Conservation (phyloP, 2,888 invertebrate species). For the Mythimna lalbum region DNA sequence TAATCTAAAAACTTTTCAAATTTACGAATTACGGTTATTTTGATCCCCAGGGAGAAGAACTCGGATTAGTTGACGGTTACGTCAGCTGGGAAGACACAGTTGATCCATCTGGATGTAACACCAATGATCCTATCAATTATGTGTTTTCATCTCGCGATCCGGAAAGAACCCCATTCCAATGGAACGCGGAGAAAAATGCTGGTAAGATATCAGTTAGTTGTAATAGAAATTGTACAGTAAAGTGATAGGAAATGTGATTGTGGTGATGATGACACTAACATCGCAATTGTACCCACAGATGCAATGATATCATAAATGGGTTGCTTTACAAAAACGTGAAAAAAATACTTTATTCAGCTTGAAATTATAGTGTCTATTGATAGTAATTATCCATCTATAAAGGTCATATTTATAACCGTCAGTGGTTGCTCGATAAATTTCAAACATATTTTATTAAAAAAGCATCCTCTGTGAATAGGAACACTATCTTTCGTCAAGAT, state of each 20-base stretch:
- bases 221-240: too few species aligned
- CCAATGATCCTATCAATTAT: slow-evolving; percentile 92
- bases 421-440: not conserved
- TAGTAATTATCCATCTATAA: not conserved
- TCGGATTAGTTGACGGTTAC: slow-evolving; percentile 93
- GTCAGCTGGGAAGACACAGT: slow-evolving; percentile 93
- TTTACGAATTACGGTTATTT: not conserved
- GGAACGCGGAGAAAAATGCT: slow-evolving; percentile 91
- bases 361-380: too few species aligned
- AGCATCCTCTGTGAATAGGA: not conserved
- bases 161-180: slow-evolving; percentile 92
- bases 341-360: not conserved
- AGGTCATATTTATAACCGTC: not conserved
- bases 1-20: not conserved
- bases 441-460: not conserved
- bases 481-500: not conserved
- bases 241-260: not conserved
- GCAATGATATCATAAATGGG: not conserved
- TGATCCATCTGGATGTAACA: slow-evolving; percentile 92
- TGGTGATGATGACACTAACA: not conserved
- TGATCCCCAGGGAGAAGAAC: slow-evolving; percentile 93
- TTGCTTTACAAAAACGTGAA: not conserved
- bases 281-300: not conserved
- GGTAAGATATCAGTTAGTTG: slow-evolving; percentile 68
- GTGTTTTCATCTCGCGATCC: slow-evolving; percentile 91